Conservation (phyloP, 1,140 invertebrate genomes). For the Brachionus plicatilis region DNA sequence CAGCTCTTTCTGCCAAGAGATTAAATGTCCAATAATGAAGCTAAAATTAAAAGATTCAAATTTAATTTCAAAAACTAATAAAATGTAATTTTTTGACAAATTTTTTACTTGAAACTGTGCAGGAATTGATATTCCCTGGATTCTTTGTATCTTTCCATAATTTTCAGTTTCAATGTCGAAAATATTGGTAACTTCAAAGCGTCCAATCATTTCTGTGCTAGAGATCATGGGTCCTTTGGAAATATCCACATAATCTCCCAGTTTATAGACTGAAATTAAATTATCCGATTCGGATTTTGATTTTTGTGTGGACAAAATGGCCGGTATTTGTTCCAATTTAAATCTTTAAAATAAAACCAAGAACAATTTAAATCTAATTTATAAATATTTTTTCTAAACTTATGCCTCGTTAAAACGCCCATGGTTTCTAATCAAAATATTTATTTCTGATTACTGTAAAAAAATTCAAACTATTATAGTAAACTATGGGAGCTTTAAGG, state of each 20-base stretch:
- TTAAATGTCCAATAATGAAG: conserved; percentile 76
- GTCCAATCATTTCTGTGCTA: conserved; percentile 68
- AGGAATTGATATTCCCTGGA: conserved; percentile 83
- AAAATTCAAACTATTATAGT: too few species aligned
- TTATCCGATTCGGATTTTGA: conserved; percentile 51
- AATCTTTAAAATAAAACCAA: conserved; percentile 52
- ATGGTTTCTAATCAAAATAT: too few species aligned
- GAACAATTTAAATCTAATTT: too few species aligned
- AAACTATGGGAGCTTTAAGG: background rate
- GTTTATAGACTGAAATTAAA: conserved; percentile 69
- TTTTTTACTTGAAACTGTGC: conserved; percentile 58
- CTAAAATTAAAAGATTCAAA: conserved; percentile 44
- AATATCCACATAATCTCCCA: conserved; percentile 80
- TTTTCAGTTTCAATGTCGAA: conserved; percentile 63
- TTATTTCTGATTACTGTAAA: too few species aligned
- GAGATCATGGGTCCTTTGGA: conserved; percentile 80
- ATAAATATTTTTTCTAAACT: too few species aligned
- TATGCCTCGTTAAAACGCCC: too few species aligned
- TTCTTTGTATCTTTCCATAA: conserved; percentile 67
- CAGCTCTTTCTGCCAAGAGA: conserved; percentile 68
- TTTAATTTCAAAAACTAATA: too few species aligned
- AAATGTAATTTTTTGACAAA: too few species aligned
- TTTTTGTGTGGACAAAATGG: conserved; percentile 61
- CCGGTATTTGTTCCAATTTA: conserved; percentile 75
- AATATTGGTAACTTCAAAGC: conserved; percentile 66